Evolutionary conservation across 2,797 vertebrate genomes (phyloP).

Genomic region (Numenius phaeopus): DNA sequence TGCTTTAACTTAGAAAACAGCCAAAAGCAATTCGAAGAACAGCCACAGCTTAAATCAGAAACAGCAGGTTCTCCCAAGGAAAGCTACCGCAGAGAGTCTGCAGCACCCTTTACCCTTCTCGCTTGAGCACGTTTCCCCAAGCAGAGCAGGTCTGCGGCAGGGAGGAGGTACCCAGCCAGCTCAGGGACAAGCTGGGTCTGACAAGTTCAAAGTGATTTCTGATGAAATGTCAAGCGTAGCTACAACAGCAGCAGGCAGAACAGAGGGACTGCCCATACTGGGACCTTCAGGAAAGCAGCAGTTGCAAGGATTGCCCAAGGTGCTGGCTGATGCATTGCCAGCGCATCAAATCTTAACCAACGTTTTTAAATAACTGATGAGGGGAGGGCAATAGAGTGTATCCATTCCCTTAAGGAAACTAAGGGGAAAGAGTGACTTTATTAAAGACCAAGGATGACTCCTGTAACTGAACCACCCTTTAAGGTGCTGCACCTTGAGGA

Average conservation of each 20-base stretch:
- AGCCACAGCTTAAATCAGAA: not conserved
- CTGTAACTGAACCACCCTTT: not conserved
- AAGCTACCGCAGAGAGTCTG: not conserved
- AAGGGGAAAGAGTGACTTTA: not conserved
- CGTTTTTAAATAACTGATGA: not conserved
- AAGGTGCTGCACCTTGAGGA: not conserved
- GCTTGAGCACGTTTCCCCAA: rapidly evolving
- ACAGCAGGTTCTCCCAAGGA: not conserved
- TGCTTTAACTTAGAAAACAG: not conserved
- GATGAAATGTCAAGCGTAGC: not conserved
- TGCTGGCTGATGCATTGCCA: rapidly evolving
- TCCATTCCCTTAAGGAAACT: not conserved
- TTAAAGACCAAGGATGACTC: not conserved
- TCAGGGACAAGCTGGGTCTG: not conserved
- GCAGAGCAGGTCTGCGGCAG: not conserved
- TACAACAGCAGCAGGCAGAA: not conserved
- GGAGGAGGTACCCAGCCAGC: not conserved
- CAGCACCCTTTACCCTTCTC: not conserved
- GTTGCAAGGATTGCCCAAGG: not conserved
- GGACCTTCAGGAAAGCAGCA: not conserved
- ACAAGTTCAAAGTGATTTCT: not conserved
- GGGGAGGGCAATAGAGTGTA: not conserved
- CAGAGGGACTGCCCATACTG: rapidly evolving
- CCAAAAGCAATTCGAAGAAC: not conserved
- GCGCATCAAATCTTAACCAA: not conserved